Conservation (phyloP, 2,113 vertebrate species). For the Loxodonta africana region DNA sequence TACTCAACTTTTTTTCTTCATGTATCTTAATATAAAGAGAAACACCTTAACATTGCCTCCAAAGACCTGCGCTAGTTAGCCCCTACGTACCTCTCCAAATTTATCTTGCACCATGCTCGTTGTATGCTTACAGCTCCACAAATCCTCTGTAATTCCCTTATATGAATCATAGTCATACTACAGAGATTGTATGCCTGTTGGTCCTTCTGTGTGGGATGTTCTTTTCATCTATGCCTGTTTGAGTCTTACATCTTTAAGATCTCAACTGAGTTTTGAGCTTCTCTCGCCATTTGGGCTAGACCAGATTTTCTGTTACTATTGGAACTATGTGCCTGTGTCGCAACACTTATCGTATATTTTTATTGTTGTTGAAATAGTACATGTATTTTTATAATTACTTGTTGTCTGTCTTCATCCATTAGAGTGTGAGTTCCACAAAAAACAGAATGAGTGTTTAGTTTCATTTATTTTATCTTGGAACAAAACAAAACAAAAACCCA, state of each 20-base stretch:
- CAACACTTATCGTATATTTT: not conserved
- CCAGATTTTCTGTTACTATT: not conserved
- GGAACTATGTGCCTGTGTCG: not conserved
- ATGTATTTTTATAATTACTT: too few relatives aligned
- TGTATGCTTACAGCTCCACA: not conserved
- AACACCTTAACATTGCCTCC: not conserved
- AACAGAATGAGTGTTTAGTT: not conserved
- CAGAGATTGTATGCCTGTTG: not conserved
- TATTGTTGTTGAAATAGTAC: not conserved
- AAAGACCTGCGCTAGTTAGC: not conserved
- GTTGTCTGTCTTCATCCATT: not conserved
- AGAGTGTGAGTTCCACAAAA: not conserved
- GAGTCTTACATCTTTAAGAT: not conserved
- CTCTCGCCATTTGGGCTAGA: not conserved
- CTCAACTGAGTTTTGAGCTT: not conserved
- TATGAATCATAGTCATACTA: not conserved
- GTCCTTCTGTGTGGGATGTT: not conserved
- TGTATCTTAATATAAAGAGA: not conserved
- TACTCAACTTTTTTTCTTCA: fast-evolving
- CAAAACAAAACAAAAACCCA: too few relatives aligned
- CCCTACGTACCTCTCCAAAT: not conserved
- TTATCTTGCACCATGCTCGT: not conserved
- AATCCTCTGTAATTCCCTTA: not conserved
- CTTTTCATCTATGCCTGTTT: not conserved
- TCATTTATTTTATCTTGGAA: not conserved